phyloP scores from a whole-genome alignment of 1,140 invertebrate genomes.

The Trichomalopsis sarcophagae region DNA sequence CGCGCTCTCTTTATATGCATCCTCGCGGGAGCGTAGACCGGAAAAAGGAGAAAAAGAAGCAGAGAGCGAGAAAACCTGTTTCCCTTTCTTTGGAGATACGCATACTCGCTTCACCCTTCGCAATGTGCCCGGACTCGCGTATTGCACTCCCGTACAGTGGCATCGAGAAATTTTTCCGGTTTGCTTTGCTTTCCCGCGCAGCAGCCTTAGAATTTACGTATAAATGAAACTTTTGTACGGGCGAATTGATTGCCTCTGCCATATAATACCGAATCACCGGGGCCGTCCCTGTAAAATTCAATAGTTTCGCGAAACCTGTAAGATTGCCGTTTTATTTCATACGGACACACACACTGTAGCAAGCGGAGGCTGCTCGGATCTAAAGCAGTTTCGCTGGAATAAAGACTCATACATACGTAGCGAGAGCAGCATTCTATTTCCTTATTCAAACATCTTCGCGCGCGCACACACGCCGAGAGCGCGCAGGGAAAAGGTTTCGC shows the following conservation, averaged over 20 bases:
- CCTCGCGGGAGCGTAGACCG: background rate
- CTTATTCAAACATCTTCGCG: conserved; percentile 17
- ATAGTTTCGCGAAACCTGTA: background rate
- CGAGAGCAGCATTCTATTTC: conserved; percentile 21
- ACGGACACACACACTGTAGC: background rate
- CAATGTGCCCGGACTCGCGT: too few relatives aligned
- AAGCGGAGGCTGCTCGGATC: background rate
- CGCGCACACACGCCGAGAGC: background rate
- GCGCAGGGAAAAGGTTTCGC: conserved; percentile 3
- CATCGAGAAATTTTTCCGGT: background rate
- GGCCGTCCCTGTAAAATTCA: background rate
- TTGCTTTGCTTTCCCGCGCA: too few relatives aligned
- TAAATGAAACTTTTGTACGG: too few relatives aligned
- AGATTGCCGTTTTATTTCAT: background rate
- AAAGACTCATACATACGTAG: background rate
- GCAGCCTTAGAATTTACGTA: background rate
- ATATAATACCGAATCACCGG: background rate
- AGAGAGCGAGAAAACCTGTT: conserved; percentile 32
- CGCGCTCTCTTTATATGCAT: conserved; percentile 4
- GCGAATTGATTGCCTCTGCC: too few relatives aligned
- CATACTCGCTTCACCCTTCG: background rate
- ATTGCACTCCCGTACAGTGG: too few relatives aligned
- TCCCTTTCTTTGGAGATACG: conserved; percentile 4
- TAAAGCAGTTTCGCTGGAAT: background rate
- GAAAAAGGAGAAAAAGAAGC: background rate